Evolutionary conservation across 2,113 vertebrate species (phyloP), one percentile per base, ranked within the genome.

Genomic region (Cebidichthys violaceus): DNA sequence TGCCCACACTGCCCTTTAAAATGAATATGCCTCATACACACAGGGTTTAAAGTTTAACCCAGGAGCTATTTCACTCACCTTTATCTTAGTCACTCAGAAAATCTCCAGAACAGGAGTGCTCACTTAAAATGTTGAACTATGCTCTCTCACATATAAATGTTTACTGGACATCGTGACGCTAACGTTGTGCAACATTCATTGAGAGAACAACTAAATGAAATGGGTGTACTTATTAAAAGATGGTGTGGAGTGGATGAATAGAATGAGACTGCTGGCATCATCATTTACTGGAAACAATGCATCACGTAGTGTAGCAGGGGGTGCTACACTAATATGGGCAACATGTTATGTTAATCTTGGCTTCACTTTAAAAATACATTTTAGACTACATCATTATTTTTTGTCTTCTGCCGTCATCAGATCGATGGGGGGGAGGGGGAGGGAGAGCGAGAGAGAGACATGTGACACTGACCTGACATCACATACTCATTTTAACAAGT

Each of bases 31-130:
- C 43, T 45, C 14, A 17, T 45, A 17, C 43, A 45, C 15, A 45
- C 4, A 45, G 4, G 4, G 61, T 39, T 85, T 77, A 70, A 81
- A 43, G 59, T 77, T 81, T 62, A 85, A 87, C 76, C 45, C 20
- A 15, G 57, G 2, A 20, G 2, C 64, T 37, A 4, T 43, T 59
- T 60, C 4, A 0, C 35, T n/a, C 18, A 45, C 15, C 70, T 71
- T 71, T 70, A 65, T 24, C 72, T 73, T 6, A 14, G 29, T 68
- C 35, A 47, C 43, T 39, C 9, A 10, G 39, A 39, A 39, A 39
- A 10, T 43, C n/a, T 37, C 20, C 15, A 52, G 52, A 61, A 60
- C 4, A 29, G 31, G 31, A 52, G 9, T 9, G n/a, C 27, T 47
- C 15, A 33, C 29, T 57, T 22, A 37, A 73, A 62, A 33, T 9